Evolutionary conservation across 1,140 invertebrate genomes (phyloP).

Genomic region (Yoshiicerus persimilis): DNA sequence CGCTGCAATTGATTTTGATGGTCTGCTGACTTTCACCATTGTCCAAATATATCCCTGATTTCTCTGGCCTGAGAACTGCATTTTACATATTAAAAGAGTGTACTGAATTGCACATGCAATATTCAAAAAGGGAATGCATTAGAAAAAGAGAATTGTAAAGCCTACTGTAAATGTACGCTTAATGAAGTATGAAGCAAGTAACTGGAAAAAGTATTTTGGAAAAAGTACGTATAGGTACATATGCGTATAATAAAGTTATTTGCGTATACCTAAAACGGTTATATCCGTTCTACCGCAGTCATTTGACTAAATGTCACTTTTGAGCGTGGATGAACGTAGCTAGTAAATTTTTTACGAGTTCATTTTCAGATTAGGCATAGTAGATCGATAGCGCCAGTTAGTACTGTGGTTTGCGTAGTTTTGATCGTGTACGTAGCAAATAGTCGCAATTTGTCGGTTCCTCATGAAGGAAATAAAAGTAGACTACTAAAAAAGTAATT

Average conservation of each 20-base stretch:
- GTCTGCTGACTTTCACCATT: too few relatives aligned
- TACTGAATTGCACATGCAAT: too few relatives aligned
- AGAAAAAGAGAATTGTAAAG: too few relatives aligned
- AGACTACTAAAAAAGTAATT: conserved; percentile 8
- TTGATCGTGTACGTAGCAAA: not conserved
- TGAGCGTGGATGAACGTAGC: not conserved
- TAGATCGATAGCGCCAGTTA: not conserved
- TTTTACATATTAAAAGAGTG: too few relatives aligned
- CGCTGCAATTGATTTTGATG: too few relatives aligned
- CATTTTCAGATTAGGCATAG: not conserved
- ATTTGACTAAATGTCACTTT: not conserved
- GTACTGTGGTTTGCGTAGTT: not conserved
- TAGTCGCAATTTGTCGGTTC: not conserved
- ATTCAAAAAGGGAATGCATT: too few relatives aligned
- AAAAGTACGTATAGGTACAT: not conserved
- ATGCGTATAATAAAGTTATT: not conserved
- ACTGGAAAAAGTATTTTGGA: too few relatives aligned
- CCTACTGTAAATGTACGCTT: too few relatives aligned
- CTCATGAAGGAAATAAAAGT: not conserved
- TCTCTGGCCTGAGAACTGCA: too few relatives aligned
- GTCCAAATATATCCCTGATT: too few relatives aligned
- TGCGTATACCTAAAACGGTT: not conserved
- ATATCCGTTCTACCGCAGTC: not conserved
- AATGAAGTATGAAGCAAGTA: too few relatives aligned
- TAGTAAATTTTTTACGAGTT: conserved; percentile 10